Conservation (phyloP, 2,888 invertebrate genomes). For the Caenorhabditis uteleia region DNA sequence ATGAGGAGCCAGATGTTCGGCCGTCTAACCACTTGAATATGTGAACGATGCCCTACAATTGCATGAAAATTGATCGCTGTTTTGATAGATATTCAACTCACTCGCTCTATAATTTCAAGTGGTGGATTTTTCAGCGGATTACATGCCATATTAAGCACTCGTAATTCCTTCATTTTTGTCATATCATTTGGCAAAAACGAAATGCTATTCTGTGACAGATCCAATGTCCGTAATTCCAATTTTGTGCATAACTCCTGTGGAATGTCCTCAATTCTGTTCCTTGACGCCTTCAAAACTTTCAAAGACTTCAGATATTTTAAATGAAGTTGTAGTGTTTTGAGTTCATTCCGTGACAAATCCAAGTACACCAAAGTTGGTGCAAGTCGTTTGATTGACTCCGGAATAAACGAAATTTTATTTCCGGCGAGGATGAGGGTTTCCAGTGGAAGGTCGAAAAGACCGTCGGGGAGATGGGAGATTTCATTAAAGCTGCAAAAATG, state of each 20-base stretch:
- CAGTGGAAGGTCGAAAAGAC: constrained; percentile 42
- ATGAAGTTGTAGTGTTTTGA: constrained; percentile 17
- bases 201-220: constrained; percentile 45
- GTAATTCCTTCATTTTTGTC: constrained; percentile 40
- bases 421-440: constrained; percentile 28
- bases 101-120: constrained; percentile 30
- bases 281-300: constrained; percentile 31
- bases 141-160: constrained; percentile 16
- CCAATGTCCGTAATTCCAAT: constrained; percentile 39
- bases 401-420: constrained; percentile 32
- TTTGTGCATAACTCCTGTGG: constrained; percentile 39
- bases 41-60: constrained; percentile 35
- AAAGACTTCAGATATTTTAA: constrained; percentile 22
- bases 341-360: constrained; percentile 33
- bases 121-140: constrained; percentile 37
- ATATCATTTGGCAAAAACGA: constrained; percentile 43
- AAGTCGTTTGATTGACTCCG: constrained; percentile 28
- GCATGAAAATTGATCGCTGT: background rate
- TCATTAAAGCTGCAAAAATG: constrained; percentile 34
- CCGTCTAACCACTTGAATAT: constrained; percentile 45
- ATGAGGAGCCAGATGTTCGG: constrained; percentile 39
- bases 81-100: constrained; percentile 8
- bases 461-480: constrained; percentile 34
- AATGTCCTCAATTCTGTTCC: constrained; percentile 26
- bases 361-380: constrained; percentile 32